These are phyloP conservation scores for Dolomedes plantarius DNA, from an alignment of 2,888 invertebrate genomes.

Conservation along the genomic window DNA sequence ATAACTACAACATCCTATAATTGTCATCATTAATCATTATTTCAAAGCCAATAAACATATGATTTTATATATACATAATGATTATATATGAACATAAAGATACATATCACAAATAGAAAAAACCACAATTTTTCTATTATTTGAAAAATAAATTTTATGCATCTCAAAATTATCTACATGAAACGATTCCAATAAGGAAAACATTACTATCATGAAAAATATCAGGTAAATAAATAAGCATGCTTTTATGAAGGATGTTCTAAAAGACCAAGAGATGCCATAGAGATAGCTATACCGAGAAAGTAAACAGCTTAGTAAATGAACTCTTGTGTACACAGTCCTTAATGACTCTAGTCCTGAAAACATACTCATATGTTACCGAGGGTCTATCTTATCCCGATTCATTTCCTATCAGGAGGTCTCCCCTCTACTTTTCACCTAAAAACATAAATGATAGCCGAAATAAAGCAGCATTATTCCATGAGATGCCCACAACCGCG, in stretches of 20 bases:
- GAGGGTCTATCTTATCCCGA: background rate
- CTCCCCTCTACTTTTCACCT: conserved; percentile 9
- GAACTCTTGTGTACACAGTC: background rate
- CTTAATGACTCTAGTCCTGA: background rate
- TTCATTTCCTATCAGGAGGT: conserved; percentile 1
- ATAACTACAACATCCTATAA: too few relatives aligned
- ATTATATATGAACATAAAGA: too few relatives aligned
- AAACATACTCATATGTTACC: background rate
- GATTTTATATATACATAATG: too few relatives aligned
- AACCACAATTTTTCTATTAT: too few relatives aligned
- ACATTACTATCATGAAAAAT: too few relatives aligned
- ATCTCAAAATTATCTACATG: too few relatives aligned
- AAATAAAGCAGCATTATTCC: conserved; percentile 11
- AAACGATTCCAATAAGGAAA: too few relatives aligned
- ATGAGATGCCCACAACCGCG: background rate
- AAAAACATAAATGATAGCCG: conserved; percentile 32
- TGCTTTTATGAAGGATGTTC: background rate
- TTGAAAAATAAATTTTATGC: background rate
- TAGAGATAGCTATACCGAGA: background rate
- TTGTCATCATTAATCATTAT: too few relatives aligned
- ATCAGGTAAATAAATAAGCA: too few relatives aligned
- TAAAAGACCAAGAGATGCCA: background rate
- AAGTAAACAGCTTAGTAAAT: background rate
- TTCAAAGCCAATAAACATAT: too few relatives aligned
- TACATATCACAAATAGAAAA: too few relatives aligned